Evolutionary conservation across 2,888 invertebrate genomes (phyloP).

Genomic region (Tortricodes alternella): DNA sequence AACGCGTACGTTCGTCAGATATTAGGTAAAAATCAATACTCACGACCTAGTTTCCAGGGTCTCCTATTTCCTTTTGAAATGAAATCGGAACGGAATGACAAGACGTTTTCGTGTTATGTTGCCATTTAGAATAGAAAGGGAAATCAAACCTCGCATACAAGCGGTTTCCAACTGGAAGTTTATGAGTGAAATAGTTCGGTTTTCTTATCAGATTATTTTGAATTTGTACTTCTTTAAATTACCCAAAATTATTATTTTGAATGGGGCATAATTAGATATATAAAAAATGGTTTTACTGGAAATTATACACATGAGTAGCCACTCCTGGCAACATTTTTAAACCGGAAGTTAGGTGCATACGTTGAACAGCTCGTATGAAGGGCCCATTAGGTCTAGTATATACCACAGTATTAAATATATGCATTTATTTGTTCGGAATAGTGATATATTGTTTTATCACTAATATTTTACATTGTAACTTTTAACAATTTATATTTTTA

Average conservation of each 20-base stretch:
- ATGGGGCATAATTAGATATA: background rate
- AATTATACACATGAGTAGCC: background rate
- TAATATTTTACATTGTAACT: too few relatives aligned
- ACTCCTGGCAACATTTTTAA: background rate
- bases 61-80: slow-evolving; percentile 53
- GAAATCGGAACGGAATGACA: slow-evolving; percentile 56
- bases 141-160: slow-evolving; percentile 3
- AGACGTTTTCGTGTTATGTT: slow-evolving; percentile 50
- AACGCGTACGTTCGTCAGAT: slow-evolving; percentile 58
- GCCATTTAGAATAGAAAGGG: slow-evolving; percentile 35
- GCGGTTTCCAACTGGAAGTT: slow-evolving; percentile 15
- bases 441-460: too few relatives aligned
- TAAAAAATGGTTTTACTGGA: background rate
- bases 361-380: slow-evolving; percentile 11
- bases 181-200: background rate
- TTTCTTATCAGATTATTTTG: background rate
- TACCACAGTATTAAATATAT: background rate
- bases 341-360: slow-evolving; percentile 14
- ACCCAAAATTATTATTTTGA: too few relatives aligned
- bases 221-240: background rate
- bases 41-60: slow-evolving; percentile 66
- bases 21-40: slow-evolving; percentile 71
- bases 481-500: too few relatives aligned
- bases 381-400: background rate
- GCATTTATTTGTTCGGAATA: too few relatives aligned